Evolutionary conservation across 2,113 vertebrate genomes (phyloP), one percentile per base, ranked within the genome.

Genomic region (Rana temporaria): DNA sequence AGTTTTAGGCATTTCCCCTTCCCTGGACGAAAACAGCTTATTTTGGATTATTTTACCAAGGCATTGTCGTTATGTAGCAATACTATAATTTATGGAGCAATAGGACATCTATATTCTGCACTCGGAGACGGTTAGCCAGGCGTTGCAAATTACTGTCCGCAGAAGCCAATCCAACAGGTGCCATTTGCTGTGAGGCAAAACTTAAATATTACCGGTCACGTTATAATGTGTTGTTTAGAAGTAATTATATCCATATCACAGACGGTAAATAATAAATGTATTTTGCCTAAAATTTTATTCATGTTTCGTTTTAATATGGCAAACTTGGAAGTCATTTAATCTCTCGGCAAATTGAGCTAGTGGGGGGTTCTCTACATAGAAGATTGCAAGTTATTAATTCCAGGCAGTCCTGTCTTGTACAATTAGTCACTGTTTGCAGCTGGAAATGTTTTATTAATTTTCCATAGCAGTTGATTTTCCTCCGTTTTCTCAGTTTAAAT

Each of bases 181-280:
- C 86, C 87, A 88, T 90, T 20, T 9, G 34, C 87, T 88, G 85
- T 88, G 89, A 88, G 91, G 77, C 52, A 16, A 56, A 69, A 92
- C 90, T 94, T 92, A 91, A 92, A 94, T 93, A 94, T 94, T 92
- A 92, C 92, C 90, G 91, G 93, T 94, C 93, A 94, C 91, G 91
- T 93, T 90, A 93, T 90, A 92, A 91, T 94, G 91, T 93, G 88
- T 94, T 95, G 93, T 94, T 95, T 94, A 92, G 90, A 93, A 94
- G 93, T 95, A 96, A 96, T 95, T 94, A 95, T 96, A 97, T 95
- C 94, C 95, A 95, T 95, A 96, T 97, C 94, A 94, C 94, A 95
- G 95, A 95, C 94, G 94, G 96, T 95, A 95, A 97, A 95, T 95
- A 94, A 93, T 94, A 97, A 96, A 96, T 96, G 92, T 92, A 87